These are phyloP conservation scores for Dermatemys mawii DNA, from an alignment of 2,113 vertebrate species.

Conservation along the genomic window DNA sequence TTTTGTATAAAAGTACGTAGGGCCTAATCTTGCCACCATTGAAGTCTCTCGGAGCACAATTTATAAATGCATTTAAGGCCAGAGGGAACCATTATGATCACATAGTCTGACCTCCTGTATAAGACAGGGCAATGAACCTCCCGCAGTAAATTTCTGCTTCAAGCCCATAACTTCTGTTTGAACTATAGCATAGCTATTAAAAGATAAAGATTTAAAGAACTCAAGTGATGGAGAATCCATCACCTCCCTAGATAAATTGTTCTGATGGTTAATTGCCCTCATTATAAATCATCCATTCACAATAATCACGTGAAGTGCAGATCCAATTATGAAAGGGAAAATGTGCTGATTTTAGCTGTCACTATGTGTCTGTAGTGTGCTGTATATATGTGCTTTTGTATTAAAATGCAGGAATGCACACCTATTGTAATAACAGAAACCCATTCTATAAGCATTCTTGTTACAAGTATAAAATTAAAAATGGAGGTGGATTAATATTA, in stretches of 20 bases:
- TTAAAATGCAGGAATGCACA: background rate
- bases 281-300: background rate
- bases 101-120: background rate
- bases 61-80: background rate
- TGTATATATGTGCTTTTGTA: background rate
- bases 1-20: background rate
- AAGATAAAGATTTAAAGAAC: slow-evolving; percentile 26
- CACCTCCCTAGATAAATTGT: background rate
- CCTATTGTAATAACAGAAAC: background rate
- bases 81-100: background rate
- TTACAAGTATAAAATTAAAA: slow-evolving; percentile 32
- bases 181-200: background rate
- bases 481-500: slow-evolving; percentile 13
- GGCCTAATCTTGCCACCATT: background rate
- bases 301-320: background rate
- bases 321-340: slow-evolving; percentile 27
- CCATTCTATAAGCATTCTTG: slow-evolving; percentile 24
- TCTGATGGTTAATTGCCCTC: background rate
- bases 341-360: slow-evolving; percentile 13
- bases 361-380: background rate
- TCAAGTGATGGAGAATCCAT: background rate
- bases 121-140: background rate
- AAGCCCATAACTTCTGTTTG: background rate
- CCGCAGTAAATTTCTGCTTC: slow-evolving; percentile 1
- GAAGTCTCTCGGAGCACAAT: background rate